Conservation (phyloP, 2,888 invertebrate species). For the Platycheirus albimanus region DNA sequence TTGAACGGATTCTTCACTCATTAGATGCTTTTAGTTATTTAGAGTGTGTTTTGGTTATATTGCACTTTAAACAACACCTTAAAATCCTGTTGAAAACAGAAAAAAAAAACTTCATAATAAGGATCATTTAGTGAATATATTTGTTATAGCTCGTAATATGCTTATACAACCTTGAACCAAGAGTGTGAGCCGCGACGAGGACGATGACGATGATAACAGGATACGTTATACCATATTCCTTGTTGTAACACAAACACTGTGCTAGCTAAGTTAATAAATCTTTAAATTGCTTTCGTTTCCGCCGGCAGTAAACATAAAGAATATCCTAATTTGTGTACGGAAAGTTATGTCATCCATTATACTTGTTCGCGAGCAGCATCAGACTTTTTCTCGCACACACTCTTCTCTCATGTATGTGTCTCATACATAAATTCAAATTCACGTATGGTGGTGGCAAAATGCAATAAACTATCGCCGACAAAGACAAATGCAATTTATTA, state of each 20-base stretch:
- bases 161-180: too few species aligned
- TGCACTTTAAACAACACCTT: constrained; percentile 31
- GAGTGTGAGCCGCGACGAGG: constrained; percentile 10
- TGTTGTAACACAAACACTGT: constrained; percentile 15
- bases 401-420: too few species aligned
- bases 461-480: constrained; percentile 72
- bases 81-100: constrained; percentile 41
- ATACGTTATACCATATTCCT: neutral
- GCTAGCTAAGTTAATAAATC: constrained; percentile 54
- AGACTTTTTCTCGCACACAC: constrained; percentile 26
- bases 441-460: constrained; percentile 55
- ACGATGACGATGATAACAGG: constrained; percentile 5
- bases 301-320: constrained; percentile 45
- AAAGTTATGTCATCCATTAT: constrained; percentile 67
- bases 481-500: constrained; percentile 72
- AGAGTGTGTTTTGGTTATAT: constrained; percentile 51
- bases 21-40: constrained; percentile 14
- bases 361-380: constrained; percentile 53
- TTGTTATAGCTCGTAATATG: too few species aligned
- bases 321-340: constrained; percentile 61
- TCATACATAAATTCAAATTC: constrained; percentile 66
- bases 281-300: constrained; percentile 39
- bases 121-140: constrained; percentile 41
- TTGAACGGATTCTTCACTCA: constrained; percentile 47
- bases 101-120: too few species aligned